phyloP scores from a whole-genome alignment of 2,113 vertebrate species.

The Dascyllus trimaculatus region DNA sequence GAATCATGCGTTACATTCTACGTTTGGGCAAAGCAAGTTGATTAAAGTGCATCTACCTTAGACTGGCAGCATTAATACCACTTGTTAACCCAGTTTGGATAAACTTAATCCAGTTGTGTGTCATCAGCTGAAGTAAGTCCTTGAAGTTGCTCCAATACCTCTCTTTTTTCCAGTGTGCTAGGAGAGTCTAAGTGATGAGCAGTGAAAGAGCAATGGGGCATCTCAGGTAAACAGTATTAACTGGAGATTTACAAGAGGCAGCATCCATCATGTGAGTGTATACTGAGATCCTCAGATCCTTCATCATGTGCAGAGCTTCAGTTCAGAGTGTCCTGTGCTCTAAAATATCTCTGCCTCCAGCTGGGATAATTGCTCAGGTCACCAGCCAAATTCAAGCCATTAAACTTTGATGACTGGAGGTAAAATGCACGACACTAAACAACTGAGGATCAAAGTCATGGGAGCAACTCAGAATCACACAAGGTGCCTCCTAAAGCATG shows the following conservation, averaged over 20 bases:
- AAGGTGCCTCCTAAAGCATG: background rate
- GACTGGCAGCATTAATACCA: no score
- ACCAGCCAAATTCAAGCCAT: slow-evolving; percentile 59
- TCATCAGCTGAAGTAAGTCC: no score
- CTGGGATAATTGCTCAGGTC: slow-evolving; percentile 56
- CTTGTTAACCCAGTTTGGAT: no score
- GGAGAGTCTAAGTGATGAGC: background rate
- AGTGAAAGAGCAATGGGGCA: background rate
- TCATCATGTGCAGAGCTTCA: slow-evolving; percentile 20
- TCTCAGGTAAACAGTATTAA: background rate
- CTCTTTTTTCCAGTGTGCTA: no score
- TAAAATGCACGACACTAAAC: slow-evolving; percentile 7
- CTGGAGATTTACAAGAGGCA: slow-evolving; percentile 33
- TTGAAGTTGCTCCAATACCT: no score
- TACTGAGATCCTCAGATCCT: background rate
- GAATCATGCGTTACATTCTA: no score
- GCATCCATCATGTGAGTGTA: slow-evolving; percentile 44
- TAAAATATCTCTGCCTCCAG: slow-evolving; percentile 44
- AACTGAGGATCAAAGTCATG: slow-evolving; percentile 38
- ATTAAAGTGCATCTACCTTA: no score
- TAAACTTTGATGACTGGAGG: slow-evolving; percentile 51
- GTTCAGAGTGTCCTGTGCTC: slow-evolving; percentile 38
- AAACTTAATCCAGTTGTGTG: no score
- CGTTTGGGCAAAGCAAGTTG: no score
- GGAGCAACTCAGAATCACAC: background rate